phyloP scores from a whole-genome alignment of 2,113 vertebrate species.

The Clarias magur region DNA sequence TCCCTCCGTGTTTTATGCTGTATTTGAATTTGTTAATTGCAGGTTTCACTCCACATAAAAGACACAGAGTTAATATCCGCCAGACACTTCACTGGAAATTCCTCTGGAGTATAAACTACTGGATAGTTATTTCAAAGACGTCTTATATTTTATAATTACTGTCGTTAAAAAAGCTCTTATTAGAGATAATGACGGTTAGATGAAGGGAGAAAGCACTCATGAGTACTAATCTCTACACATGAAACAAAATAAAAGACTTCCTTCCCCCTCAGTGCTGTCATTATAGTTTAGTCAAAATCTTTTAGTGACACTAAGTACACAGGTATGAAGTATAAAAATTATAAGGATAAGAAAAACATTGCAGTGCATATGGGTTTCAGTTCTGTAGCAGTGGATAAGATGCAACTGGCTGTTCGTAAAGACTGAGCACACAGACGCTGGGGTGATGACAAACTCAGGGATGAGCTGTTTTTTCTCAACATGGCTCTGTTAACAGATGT shows the following conservation, averaged over 20 bases:
- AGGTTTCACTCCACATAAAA: neutral
- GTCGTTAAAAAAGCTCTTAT: constrained; percentile 18
- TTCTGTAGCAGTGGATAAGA: neutral
- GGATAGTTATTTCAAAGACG: neutral
- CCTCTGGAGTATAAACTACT: neutral
- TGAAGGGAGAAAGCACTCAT: neutral
- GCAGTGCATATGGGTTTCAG: neutral
- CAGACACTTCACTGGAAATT: neutral
- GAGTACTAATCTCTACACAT: neutral
- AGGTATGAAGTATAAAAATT: neutral
- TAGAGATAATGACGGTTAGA: neutral
- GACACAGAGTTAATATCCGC: neutral
- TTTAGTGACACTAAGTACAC: neutral
- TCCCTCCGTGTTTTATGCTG: neutral
- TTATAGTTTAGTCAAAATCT: neutral
- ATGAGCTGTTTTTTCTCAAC: constrained; percentile 31
- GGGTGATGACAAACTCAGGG: neutral
- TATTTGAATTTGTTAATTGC: constrained; percentile 2
- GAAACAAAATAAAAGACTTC: constrained; percentile 10
- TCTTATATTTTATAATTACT: constrained; percentile 1
- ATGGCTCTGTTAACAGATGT: constrained; percentile 34
- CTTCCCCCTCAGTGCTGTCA: neutral
- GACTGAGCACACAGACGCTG: neutral
- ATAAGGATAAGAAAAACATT: neutral
- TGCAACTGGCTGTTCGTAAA: neutral